Percentiles rank a stretch among this genome's conserved stretches.
phyloP scores from a whole-genome alignment of 1,140 invertebrate species.

The Bombus ignitus region DNA sequence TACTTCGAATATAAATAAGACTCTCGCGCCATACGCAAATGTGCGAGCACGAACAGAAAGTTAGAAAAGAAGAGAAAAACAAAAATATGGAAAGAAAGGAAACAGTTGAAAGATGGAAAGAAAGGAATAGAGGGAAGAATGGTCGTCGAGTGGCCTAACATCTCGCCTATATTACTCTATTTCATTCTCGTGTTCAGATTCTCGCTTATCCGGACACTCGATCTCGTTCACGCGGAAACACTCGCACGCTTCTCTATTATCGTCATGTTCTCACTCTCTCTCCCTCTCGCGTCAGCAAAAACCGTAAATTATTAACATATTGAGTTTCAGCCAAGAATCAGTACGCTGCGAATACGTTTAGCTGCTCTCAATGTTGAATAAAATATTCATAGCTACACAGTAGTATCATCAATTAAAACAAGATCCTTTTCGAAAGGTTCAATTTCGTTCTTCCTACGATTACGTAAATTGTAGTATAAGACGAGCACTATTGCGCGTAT shows the following conservation, averaged over 20 bases:
- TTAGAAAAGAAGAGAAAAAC: neutral
- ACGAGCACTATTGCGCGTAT: neutral
- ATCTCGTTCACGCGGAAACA: conserved; percentile 32
- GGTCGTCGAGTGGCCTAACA: conserved; percentile 51
- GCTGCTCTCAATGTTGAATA: neutral
- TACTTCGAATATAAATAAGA: conserved; percentile 61
- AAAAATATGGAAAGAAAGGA: neutral
- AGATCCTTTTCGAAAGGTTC: neutral
- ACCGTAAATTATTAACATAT: conserved; percentile 60
- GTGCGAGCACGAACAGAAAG: conserved; percentile 26
- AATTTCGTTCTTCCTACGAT: neutral
- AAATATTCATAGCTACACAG: neutral
- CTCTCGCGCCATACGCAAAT: conserved; percentile 45
- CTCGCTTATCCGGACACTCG: conserved; percentile 37
- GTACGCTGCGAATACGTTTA: neutral
- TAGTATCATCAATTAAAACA: neutral
- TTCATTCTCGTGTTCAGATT: conserved; percentile 11
- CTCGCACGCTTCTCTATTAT: neutral
- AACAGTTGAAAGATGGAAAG: neutral
- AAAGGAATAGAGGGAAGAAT: conserved; percentile 20
- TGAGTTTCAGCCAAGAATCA: conserved; percentile 28
- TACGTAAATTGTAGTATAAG: conserved; percentile 10
- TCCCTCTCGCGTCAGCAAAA: conserved; percentile 30
- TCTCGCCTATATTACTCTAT: conserved; percentile 42
- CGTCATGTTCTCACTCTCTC: conserved; percentile 8